phyloP scores from a whole-genome alignment of 2,797 vertebrate species.

The Carcharodon carcharias region DNA sequence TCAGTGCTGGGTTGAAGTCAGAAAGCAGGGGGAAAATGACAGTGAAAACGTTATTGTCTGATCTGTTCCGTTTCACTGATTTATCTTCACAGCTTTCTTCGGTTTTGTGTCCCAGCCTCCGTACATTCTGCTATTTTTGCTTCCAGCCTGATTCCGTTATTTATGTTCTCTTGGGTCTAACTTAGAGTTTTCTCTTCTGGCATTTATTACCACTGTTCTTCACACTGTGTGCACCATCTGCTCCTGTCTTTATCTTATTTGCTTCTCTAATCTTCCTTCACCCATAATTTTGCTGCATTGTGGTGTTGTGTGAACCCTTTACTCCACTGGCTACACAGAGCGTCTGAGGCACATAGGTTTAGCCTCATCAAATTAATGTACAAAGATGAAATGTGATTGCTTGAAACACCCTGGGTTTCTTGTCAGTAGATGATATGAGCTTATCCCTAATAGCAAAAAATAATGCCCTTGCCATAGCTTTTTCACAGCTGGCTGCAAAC shows the following conservation, averaged over 20 bases:
- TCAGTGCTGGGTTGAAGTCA: not conserved
- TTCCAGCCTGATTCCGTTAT: constrained; percentile 18
- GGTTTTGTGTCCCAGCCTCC: not conserved
- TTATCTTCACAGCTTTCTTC: not conserved
- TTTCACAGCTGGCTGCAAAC: not conserved
- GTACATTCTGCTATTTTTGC: not conserved
- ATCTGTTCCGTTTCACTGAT: not conserved
- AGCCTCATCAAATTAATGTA: not conserved
- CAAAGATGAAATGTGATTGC: not conserved
- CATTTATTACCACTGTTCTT: not conserved
- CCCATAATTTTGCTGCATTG: not conserved
- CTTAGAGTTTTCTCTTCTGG: constrained; percentile 6
- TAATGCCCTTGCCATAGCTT: constrained; percentile 7
- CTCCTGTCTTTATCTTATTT: constrained; percentile 18
- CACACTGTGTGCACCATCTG: constrained; percentile 18
- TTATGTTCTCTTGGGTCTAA: not conserved
- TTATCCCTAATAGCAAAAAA: constrained; percentile 2
- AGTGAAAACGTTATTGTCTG: not conserved
- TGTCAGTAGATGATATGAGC: not conserved
- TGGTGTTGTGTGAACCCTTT: not conserved
- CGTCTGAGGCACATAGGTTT: not conserved
- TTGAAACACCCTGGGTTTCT: not conserved
- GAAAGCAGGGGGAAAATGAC: not conserved
- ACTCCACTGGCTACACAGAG: not conserved
- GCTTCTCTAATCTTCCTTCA: constrained; percentile 6